Percentiles rank a stretch among this genome's conserved stretches.
Evolutionary conservation across 53 echinoderm and acorn worm species (phyloP).

Genomic region (Holothuria leucospilota): DNA sequence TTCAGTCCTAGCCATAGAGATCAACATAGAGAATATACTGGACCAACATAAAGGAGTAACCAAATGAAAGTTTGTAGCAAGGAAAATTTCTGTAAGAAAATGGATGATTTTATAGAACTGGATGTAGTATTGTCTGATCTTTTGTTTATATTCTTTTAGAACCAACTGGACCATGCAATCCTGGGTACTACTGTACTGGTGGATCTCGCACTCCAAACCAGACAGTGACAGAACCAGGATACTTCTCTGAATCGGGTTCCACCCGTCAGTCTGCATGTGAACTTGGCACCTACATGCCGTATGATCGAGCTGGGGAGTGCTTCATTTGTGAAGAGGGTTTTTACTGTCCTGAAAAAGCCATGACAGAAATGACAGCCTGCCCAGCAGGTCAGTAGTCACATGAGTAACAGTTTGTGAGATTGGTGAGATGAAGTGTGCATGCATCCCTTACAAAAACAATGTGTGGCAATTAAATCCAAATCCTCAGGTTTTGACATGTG

Average conservation of each 20-base stretch:
- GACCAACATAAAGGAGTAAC: too few species aligned
- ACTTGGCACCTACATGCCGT: constrained; percentile 93
- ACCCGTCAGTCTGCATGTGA: constrained; percentile 82
- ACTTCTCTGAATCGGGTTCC: constrained; percentile 84
- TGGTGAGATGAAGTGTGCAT: neutral
- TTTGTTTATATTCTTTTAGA: constrained; percentile 50
- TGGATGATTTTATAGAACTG: too few species aligned
- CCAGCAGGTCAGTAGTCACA: constrained; percentile 75
- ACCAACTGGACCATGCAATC: constrained; percentile 84
- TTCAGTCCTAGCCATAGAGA: too few species aligned
- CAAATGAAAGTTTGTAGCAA: too few species aligned
- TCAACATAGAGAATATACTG: too few species aligned
- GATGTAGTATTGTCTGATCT: too few species aligned
- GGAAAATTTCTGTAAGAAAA: neutral
- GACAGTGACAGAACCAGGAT: constrained; percentile 85
- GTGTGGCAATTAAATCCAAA: too few species aligned
- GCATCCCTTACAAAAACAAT: too few species aligned
- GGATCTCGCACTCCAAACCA: constrained; percentile 88
- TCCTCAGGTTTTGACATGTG: too few species aligned
- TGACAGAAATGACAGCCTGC: constrained; percentile 90
- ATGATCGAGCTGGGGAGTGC: constrained; percentile 88
- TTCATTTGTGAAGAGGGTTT: constrained; percentile 86
- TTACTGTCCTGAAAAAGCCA: constrained; percentile 82
- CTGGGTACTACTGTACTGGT: constrained; percentile 96
- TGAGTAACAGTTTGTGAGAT: neutral